Base-by-base conservation (phyloP, 2,888 invertebrate genomes). In the Chesias legatella region DNA sequence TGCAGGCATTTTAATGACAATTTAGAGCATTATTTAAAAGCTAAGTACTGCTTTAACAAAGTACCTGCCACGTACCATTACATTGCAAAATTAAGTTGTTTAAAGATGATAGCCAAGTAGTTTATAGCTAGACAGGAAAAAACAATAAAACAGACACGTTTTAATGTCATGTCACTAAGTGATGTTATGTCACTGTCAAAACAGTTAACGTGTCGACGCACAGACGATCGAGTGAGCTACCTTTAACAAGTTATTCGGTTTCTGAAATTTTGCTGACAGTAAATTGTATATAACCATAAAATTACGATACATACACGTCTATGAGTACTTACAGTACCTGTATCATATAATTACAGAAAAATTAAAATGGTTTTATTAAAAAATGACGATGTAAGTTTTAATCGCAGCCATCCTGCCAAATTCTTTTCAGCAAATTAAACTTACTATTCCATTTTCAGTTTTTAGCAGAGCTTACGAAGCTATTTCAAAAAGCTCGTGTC, bases 401-500 rank as follows among this genome's bases (percentile, higher is more conserved):
- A 31, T 21, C n/a, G 13, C 13, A 5, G 5, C 13, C 5, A 2
- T 17, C 3, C 2, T 3, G 13, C 5, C 5, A 17, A 3, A 5
- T 17, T 17, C 13, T 3, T 3, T 17, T 17, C 13, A 17, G 13
- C 13, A 3, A 17, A 17, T 3, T 3, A 17, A 2, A 17, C 5
- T 17, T 17, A 17, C 5, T 17, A 9, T 11, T 33, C 10, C 13
- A 28, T 53, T 91, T 92, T 61, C 84, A 96, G 94, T 96, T 97
- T 88, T 85, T 97, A 62, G 90, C 90, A 45, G 96, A 96, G 79
- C 90, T 97, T 36, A 93, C 94, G 30, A 93, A 94, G 76, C 82
- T 98, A 66, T 98, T 98, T 68, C 94, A 94, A 79, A 94, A 93
- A 68, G 93, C 96, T n/a, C 93, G 94, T 61, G 71, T 84, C 41